phyloP scores from a whole-genome alignment of 2,888 invertebrate species.

The Imbricaverruca yamaguchii region DNA sequence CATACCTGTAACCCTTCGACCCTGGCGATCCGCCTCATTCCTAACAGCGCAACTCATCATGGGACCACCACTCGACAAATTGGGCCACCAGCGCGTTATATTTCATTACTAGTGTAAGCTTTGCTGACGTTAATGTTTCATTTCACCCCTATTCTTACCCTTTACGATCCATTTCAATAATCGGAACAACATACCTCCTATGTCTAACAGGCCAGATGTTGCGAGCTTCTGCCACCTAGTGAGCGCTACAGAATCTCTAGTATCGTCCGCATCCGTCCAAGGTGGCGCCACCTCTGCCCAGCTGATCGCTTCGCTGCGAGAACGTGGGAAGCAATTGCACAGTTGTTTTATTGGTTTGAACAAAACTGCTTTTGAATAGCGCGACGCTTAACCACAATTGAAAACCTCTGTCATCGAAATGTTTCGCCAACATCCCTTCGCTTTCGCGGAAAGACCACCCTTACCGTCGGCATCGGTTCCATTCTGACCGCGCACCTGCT shows the following conservation, averaged over 20 bases:
- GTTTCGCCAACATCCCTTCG: too few species aligned
- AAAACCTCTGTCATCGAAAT: not conserved
- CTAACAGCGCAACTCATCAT: not conserved
- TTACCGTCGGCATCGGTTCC: too few species aligned
- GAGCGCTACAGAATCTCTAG: not conserved
- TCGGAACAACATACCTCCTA: conserved; percentile 11
- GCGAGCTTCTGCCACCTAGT: not conserved
- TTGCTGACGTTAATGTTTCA: conserved; percentile 16
- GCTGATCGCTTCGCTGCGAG: not conserved
- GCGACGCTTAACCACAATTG: not conserved
- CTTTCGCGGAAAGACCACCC: too few species aligned
- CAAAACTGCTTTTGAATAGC: not conserved
- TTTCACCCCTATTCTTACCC: conserved; percentile 19
- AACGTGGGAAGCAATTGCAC: not conserved
- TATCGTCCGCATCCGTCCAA: not conserved
- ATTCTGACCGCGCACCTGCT: too few species aligned
- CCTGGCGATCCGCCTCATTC: not conserved
- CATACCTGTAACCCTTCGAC: not conserved
- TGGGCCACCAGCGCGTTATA: conserved; percentile 5
- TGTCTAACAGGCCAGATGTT: not conserved
- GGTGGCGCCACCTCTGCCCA: not conserved
- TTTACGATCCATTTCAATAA: conserved; percentile 21
- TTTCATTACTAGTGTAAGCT: conserved; percentile 19
- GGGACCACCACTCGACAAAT: not conserved
- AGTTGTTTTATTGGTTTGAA: not conserved